These are phyloP conservation scores for Coenonympha arcania DNA, from an alignment of 2,888 invertebrate genomes.

Conservation along the genomic window DNA sequence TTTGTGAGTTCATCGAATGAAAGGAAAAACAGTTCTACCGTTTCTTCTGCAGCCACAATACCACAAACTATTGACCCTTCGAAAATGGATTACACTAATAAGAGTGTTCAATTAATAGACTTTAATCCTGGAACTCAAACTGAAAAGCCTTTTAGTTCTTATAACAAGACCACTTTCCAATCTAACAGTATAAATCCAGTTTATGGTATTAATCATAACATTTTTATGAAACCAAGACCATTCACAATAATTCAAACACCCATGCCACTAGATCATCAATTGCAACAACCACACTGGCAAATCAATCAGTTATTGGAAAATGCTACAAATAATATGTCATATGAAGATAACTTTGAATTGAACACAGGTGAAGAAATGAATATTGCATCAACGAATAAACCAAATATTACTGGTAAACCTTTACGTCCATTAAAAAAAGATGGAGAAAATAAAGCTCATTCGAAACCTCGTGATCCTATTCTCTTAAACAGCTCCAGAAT, in stretches of 20 bases:
- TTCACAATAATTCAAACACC: constrained; percentile 53
- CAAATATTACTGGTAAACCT: constrained; percentile 36
- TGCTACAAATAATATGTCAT: constrained; percentile 48
- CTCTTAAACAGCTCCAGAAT: constrained; percentile 27
- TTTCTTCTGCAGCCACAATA: background rate
- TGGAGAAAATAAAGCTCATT: constrained; percentile 26
- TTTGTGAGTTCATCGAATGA: constrained; percentile 58
- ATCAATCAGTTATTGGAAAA: constrained; percentile 66
- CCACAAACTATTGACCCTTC: constrained; percentile 17
- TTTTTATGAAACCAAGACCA: constrained; percentile 58
- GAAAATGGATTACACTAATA: constrained; percentile 34
- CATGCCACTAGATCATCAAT: constrained; percentile 56
- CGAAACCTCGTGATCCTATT: constrained; percentile 7
- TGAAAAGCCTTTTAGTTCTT: constrained; percentile 61
- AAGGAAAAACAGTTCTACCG: constrained; percentile 27
- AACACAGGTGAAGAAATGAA: constrained; percentile 66
- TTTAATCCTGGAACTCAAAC: constrained; percentile 64
- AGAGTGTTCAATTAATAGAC: constrained; percentile 29
- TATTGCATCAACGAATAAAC: constrained; percentile 35
- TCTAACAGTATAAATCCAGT: constrained; percentile 59
- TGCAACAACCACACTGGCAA: constrained; percentile 70
- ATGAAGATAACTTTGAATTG: constrained; percentile 59
- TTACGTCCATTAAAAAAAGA: constrained; percentile 31
- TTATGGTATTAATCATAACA: constrained; percentile 39
- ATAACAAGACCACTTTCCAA: constrained; percentile 49